Base-by-base conservation (phyloP, 2,888 invertebrate genomes). In the Hirudinaria manillensis region DNA sequence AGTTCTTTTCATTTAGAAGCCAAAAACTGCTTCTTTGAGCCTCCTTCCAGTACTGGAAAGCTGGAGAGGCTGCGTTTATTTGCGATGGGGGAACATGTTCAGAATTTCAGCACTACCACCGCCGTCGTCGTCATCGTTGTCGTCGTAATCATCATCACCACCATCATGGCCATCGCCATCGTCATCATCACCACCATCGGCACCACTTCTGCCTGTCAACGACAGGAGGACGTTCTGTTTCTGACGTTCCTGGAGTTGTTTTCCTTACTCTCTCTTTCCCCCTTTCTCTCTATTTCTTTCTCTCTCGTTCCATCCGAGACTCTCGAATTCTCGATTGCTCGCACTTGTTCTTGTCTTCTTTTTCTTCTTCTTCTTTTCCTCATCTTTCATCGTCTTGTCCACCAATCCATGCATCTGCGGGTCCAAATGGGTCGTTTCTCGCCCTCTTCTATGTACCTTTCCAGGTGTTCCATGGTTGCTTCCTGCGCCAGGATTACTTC, bases 1-100 rank as follows among this genome's bases (percentile, higher is more conserved):
- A 68, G 68, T 68, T n/a, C 68, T 24, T n/a, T 68, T 68, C 29
- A 68, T 36, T 74, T 70, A 13, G 56, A 68, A 34, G 27, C 74
- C 32, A 66, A 36, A 61, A 51, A 66, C 24, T 21, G n/a, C 36
- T n/a, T 74, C 67, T 72, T 0, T 36, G 34, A 72, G 51, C 61
- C 10, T 61, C 29, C 45, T 38, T 75, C 51, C 29, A 38, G 24
- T 34, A 19, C 53, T 75, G 7, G 27, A 21, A 36, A n/a, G n/a
- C n/a, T n/a, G n/a, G 21, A 13, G 21, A 71, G n/a, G 3, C 32
- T 71, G 36, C 71, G 70, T 72, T 24, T 65, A 27, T 27, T 32
- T 73, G 27, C 29, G 51, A 34, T 29, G 3, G 65, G 32, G 65
- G n/a, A 16, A n/a, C 0, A 24, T 3, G 21, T 27, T 3, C 21